Evolutionary conservation across 2,113 vertebrate genomes (phyloP).

Genomic region (Megaptera novaeangliae): DNA sequence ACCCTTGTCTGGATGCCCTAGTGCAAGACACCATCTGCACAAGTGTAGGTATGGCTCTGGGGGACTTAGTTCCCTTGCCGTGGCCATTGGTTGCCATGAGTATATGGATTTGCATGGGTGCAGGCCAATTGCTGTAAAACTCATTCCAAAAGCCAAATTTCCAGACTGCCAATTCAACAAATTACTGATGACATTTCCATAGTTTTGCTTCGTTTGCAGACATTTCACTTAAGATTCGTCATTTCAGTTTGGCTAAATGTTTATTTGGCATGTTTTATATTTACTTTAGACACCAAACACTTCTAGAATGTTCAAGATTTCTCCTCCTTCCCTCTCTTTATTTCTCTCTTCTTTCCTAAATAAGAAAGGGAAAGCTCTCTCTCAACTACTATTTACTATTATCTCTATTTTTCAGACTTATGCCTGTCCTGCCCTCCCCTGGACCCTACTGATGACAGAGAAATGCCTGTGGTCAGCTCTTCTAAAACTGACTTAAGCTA

Average conservation of each 20-base stretch:
- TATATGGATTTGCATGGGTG: background rate
- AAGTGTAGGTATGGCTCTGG: background rate
- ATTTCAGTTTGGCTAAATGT: constrained; percentile 21
- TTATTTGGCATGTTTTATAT: constrained; percentile 25
- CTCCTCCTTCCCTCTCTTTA: background rate
- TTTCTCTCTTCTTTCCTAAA: background rate
- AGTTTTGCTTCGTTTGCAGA: constrained; percentile 23
- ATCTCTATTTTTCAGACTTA: background rate
- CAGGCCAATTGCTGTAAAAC: background rate
- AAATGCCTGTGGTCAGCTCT: background rate
- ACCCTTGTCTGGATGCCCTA: background rate
- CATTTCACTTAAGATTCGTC: background rate
- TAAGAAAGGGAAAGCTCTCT: background rate
- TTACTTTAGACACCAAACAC: background rate
- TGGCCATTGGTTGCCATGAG: background rate
- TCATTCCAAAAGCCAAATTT: background rate
- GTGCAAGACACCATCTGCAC: too few relatives aligned
- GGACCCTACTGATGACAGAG: background rate
- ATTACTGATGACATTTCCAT: background rate
- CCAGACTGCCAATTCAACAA: background rate
- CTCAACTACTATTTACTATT: background rate
- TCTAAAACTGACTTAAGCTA: background rate
- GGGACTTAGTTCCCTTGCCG: background rate
- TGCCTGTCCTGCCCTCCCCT: too few relatives aligned
- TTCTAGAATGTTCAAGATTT: background rate